A percentile compares a stretch with the other conserved stretches of the same genome.
Conservation (phyloP, 2,888 invertebrate genomes). For the Leucophora obtusa region DNA sequence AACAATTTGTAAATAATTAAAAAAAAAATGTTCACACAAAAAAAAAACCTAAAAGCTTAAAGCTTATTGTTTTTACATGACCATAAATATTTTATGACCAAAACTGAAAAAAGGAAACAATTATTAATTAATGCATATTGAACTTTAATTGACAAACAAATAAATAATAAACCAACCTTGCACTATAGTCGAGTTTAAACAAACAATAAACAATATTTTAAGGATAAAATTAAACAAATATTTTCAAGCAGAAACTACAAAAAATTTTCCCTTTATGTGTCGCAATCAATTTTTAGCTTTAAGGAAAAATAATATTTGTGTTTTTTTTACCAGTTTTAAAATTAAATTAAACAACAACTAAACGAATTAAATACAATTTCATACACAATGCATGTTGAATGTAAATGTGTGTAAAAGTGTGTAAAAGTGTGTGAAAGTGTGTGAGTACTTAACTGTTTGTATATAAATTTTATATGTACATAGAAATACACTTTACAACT, state of each 20-base stretch:
- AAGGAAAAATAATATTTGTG: constrained; percentile 21
- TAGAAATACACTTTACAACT: constrained; percentile 57
- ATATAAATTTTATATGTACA: constrained; percentile 44
- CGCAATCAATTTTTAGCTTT: constrained; percentile 49
- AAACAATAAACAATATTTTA: neutral
- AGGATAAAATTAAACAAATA: neutral
- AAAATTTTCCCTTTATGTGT: constrained; percentile 25
- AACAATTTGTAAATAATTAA: neutral
- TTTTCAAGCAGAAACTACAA: neutral
- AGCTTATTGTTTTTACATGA: neutral
- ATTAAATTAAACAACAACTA: constrained; percentile 57
- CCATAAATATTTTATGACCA: neutral
- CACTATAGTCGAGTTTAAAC: neutral
- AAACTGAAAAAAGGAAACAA: constrained; percentile 9
- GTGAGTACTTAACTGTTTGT: constrained; percentile 7
- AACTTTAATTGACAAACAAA: constrained; percentile 42
- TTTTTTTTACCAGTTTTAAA: constrained; percentile 20
- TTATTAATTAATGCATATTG: constrained; percentile 37
- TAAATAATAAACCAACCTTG: constrained; percentile 42
- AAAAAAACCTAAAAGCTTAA: neutral
- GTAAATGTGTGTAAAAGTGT: neutral
- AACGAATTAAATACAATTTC: constrained; percentile 52
- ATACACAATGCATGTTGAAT: neutral
- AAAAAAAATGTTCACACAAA: neutral
- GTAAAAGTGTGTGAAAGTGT: neutral